Percentiles rank a stretch among this genome's conserved stretches.
These are phyloP conservation scores for Pomacea maculata DNA, from an alignment of 1,140 invertebrate genomes.

Conservation along the genomic window DNA sequence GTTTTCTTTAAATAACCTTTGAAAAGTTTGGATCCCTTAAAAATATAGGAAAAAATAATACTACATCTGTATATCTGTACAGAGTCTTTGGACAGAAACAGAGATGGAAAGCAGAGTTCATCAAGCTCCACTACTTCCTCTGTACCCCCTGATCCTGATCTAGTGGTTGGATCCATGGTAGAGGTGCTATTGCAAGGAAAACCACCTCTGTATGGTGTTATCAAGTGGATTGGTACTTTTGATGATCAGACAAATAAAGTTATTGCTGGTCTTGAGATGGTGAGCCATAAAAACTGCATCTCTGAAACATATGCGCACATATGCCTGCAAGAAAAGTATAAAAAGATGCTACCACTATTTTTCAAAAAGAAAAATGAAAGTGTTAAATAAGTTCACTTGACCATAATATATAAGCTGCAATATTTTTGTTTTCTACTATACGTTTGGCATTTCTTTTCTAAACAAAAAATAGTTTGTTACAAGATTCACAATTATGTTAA, in stretches of 20 bases:
- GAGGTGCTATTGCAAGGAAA: constrained; percentile 62
- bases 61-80: background rate
- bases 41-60: background rate
- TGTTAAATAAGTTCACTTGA: background rate
- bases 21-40: too few relatives aligned
- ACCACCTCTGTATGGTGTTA: constrained; percentile 74
- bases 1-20: too few relatives aligned
- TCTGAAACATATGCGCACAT: background rate
- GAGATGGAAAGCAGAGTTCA: constrained; percentile 20
- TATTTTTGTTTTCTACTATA: too few relatives aligned
- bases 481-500: too few relatives aligned
- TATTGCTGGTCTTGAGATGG: constrained; percentile 77
- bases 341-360: background rate
- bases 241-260: constrained; percentile 66
- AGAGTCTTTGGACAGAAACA: constrained; percentile 11
- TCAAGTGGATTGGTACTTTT: constrained; percentile 84
- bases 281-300: constrained; percentile 49
- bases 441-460: too few relatives aligned
- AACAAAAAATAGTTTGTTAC: too few relatives aligned
- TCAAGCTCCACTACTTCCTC: background rate
- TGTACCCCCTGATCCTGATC: constrained; percentile 51
- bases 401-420: too few relatives aligned
- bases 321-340: background rate
- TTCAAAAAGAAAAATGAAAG: background rate
- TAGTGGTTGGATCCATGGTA: constrained; percentile 67